Base-by-base conservation (phyloP, 2,888 invertebrate species). In the Pheosia tremula region DNA sequence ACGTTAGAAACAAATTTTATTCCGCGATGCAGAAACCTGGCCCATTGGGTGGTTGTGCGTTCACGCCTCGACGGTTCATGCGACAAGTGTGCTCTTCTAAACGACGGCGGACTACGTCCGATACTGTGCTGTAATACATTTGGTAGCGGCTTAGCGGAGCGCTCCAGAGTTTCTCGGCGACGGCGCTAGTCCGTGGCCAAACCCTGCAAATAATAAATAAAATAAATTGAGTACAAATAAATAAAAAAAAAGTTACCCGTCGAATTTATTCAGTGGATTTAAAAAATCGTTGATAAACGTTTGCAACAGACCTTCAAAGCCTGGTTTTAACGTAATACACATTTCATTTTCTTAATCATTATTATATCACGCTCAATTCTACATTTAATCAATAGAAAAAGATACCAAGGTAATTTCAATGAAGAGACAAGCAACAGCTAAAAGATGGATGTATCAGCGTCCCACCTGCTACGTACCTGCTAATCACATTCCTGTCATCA, bases 101-200 rank as follows among this genome's bases (percentile, higher is more conserved):
- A 5, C 88, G 82, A 77, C 82, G 55, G 74, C 90, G 66, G 80
- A 82, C 71, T 66, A 75, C 64, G 0, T 9, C 5, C 0, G 89
- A 84, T 5, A 79, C 62, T 0, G 80, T 78, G 4, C 56, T 50
- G 13, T 60, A 9, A 41, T 57, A 57, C 11, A 45, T 9, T 13
- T 38, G 62, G 10, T 50, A 37, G 7, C 10, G 50, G 7, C 45
- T 6, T 0, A 58, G 11, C 37, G 57, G 67, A 0, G 74, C 67
- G 56, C 79, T 79, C 81, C 81, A 81, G 3, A 81, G 66, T 13
- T 96, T 95, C 88, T 99, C 98, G 0, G 98, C 98, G 0, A 96
- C 95, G 0, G 98, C 98, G 62, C 96, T 96, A 0, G 97, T 97
- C 70, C 98, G 94, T 0, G 98, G 98, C 97, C 98, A 98, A 8